Evolutionary conservation across 2,797 vertebrate genomes (phyloP).

Genomic region (Bradypus variegatus): DNA sequence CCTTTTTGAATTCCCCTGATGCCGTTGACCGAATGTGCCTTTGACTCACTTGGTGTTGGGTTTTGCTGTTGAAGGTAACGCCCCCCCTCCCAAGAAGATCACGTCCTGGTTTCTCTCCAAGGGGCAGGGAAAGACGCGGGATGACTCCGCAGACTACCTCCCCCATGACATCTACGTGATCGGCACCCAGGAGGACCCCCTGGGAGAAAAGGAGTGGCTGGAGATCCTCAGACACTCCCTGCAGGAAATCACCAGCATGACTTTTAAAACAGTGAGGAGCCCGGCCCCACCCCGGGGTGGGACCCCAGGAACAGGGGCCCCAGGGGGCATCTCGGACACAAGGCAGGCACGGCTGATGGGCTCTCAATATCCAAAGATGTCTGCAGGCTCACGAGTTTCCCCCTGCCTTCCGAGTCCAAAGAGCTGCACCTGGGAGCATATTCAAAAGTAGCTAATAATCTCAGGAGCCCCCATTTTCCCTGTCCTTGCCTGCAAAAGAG

Average conservation of each 20-base stretch:
- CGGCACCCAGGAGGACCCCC: slow-evolving; percentile 93
- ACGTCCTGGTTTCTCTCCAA: slow-evolving; percentile 97
- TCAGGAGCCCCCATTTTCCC: background rate
- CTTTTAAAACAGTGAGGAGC: slow-evolving; percentile 88
- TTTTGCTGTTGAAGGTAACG: slow-evolving; percentile 83
- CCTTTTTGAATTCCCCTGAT: background rate
- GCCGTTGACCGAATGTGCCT: background rate
- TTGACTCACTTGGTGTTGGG: slow-evolving; percentile 63
- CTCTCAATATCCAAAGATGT: background rate
- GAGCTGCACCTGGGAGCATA: background rate
- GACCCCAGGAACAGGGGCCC: background rate
- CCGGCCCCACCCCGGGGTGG: accelerated
- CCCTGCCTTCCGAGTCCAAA: background rate
- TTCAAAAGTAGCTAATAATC: background rate
- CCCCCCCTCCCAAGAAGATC: slow-evolving; percentile 86
- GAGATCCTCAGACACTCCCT: slow-evolving; percentile 85
- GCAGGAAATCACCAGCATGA: slow-evolving; percentile 91
- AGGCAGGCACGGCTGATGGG: background rate
- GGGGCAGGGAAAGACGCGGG: slow-evolving; percentile 92
- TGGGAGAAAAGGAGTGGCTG: slow-evolving; percentile 92
- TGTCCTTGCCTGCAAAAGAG: background rate
- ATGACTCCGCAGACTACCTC: slow-evolving; percentile 94
- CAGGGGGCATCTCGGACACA: background rate
- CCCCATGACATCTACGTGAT: slow-evolving; percentile 97
- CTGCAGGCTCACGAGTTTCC: background rate